Evolutionary conservation across 2,888 invertebrate genomes (phyloP).

Genomic region (Hirtodrosophila trivittata): DNA sequence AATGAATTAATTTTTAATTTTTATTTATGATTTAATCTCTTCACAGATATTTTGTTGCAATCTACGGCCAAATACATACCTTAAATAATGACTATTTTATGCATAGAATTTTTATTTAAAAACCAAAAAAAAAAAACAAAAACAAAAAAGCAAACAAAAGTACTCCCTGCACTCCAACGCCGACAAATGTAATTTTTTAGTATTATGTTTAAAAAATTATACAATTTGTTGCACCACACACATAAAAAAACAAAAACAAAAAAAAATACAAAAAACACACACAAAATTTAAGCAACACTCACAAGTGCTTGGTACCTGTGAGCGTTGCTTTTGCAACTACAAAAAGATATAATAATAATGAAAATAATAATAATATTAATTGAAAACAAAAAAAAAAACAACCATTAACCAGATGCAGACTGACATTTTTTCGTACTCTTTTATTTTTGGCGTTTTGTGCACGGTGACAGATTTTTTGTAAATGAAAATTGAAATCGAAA

Average conservation of each 20-base stretch:
- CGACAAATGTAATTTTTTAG: slow-evolving; percentile 77
- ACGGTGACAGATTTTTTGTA: slow-evolving; percentile 62
- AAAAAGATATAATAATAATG: slow-evolving; percentile 33
- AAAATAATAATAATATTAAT: slow-evolving; percentile 19
- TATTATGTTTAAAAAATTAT: slow-evolving; percentile 65
- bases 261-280: slow-evolving; percentile 12
- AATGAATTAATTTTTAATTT: slow-evolving; percentile 70
- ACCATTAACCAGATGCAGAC: slow-evolving; percentile 42
- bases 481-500: slow-evolving; percentile 12
- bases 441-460: slow-evolving; percentile 59
- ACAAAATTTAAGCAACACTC: slow-evolving; percentile 15
- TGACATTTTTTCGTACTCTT: slow-evolving; percentile 38
- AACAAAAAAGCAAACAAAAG: slow-evolving; percentile 38
- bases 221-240: slow-evolving; percentile 68
- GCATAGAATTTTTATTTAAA: slow-evolving; percentile 67
- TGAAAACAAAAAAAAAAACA: slow-evolving; percentile 22
- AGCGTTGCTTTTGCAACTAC: slow-evolving; percentile 56
- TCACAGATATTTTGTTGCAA: slow-evolving; percentile 83
- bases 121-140: slow-evolving; percentile 33
- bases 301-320: neutral
- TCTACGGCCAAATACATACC: slow-evolving; percentile 83
- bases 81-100: slow-evolving; percentile 77
- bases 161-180: slow-evolving; percentile 71
- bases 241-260: slow-evolving; percentile 13
- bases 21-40: slow-evolving; percentile 82